Conservation (phyloP, 2,888 invertebrate species). For the Apomyelois bistriatella region DNA sequence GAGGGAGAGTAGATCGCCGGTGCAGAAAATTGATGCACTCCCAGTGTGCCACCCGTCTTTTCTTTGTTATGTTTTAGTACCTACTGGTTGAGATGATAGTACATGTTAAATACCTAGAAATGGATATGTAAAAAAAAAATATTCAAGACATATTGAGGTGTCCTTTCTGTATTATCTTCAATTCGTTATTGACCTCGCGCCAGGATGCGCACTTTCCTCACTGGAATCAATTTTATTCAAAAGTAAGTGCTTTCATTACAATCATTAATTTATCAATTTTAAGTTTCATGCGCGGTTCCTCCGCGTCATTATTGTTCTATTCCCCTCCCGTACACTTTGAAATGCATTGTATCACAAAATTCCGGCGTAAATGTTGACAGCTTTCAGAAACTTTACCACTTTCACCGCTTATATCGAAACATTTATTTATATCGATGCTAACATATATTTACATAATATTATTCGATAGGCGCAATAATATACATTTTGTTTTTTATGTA, state of each 20-base stretch:
- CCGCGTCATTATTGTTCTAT: slow-evolving; percentile 1
- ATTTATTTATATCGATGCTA: background rate
- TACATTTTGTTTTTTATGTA: too few relatives aligned
- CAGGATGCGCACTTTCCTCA: slow-evolving; percentile 59
- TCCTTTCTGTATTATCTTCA: background rate
- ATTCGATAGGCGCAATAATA: background rate
- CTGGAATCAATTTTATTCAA: slow-evolving; percentile 55
- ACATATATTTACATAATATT: slow-evolving; percentile 4
- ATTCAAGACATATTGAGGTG: too few relatives aligned
- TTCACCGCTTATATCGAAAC: slow-evolving; percentile 9
- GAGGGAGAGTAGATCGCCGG: too few relatives aligned
- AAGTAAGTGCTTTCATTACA: slow-evolving; percentile 43
- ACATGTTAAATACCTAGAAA: too few relatives aligned
- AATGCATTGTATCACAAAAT: slow-evolving; percentile 2
- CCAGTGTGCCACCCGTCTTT: too few relatives aligned
- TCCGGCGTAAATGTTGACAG: slow-evolving; percentile 10
- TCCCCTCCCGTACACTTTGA: background rate
- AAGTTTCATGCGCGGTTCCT: slow-evolving; percentile 4
- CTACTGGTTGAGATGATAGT: too few relatives aligned
- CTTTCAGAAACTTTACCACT: slow-evolving; percentile 12
- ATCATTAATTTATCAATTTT: slow-evolving; percentile 22
- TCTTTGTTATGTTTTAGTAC: too few relatives aligned
- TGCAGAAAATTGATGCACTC: too few relatives aligned
- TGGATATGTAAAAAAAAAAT: too few relatives aligned
- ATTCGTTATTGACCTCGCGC: slow-evolving; percentile 38